phyloP scores from a whole-genome alignment of 2,888 invertebrate species.

The Macrosiphum euphorbiae region DNA sequence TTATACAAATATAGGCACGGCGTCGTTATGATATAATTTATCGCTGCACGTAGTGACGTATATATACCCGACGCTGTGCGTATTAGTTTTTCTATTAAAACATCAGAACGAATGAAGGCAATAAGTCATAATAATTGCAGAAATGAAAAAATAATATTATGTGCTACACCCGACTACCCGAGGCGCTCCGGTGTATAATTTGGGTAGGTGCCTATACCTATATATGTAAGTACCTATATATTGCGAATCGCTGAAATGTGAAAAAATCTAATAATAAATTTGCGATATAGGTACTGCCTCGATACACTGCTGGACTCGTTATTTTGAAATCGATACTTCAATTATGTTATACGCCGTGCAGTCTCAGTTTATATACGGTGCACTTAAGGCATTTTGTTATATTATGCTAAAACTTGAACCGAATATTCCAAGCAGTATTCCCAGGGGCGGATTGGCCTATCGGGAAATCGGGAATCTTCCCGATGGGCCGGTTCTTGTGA shows the following conservation, averaged over 20 bases:
- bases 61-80: background rate
- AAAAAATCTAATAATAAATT: slow-evolving; percentile 1
- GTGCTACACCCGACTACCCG: no score
- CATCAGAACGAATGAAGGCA: background rate
- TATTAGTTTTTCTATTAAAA: background rate
- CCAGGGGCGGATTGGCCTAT: no score
- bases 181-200: background rate
- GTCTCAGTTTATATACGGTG: background rate
- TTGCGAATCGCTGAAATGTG: background rate
- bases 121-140: slow-evolving; percentile 15
- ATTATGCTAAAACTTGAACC: background rate
- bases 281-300: background rate
- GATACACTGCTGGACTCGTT: background rate
- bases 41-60: background rate
- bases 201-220: background rate
- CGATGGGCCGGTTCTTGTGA: no score
- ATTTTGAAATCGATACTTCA: slow-evolving; percentile 33
- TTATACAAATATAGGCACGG: background rate
- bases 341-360: background rate
- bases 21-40: background rate
- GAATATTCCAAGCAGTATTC: background rate
- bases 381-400: background rate
- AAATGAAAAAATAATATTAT: background rate
- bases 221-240: background rate
- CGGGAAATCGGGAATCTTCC: no score